Conservation (phyloP, 1,140 invertebrate species). For the Meloidogyne chitwoodi region DNA sequence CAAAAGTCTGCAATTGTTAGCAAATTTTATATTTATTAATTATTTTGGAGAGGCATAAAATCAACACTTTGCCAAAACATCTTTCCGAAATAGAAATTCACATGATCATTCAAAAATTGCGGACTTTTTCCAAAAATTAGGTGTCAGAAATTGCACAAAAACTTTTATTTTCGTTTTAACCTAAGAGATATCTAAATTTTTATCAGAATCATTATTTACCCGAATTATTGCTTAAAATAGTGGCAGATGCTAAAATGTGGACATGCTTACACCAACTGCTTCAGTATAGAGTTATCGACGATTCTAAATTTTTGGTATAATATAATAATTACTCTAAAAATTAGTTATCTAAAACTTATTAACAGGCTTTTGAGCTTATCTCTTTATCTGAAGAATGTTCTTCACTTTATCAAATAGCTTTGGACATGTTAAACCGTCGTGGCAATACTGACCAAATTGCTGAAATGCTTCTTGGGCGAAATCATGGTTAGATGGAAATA, state of each 20-base stretch:
- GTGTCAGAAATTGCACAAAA: too few species aligned
- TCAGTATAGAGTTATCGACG: slow-evolving; percentile 15
- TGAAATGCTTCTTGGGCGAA: background rate
- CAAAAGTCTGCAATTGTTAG: too few species aligned
- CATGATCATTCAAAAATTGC: too few species aligned
- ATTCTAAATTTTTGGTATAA: slow-evolving; percentile 12
- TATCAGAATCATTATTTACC: slow-evolving; percentile 10
- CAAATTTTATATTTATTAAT: too few species aligned
- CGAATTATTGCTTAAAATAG: slow-evolving; percentile 8
- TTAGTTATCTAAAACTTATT: too few species aligned
- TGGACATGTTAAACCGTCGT: slow-evolving; percentile 19
- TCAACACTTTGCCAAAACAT: too few species aligned
- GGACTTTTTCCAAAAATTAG: too few species aligned
- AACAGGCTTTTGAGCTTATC: slow-evolving; percentile 15
- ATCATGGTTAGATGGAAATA: background rate
- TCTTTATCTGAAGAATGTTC: slow-evolving; percentile 4
- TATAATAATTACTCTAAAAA: too few species aligned
- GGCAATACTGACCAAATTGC: slow-evolving; percentile 12
- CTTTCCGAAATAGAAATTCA: too few species aligned
- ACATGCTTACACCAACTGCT: slow-evolving; percentile 7
- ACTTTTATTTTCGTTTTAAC: too few species aligned
- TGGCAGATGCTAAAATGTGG: slow-evolving; percentile 3
- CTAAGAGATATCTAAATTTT: background rate
- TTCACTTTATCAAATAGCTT: slow-evolving; percentile 9
- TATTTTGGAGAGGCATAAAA: too few species aligned